Evolutionary conservation across 2,113 vertebrate species (phyloP).

Genomic region (Desmodus rotundus): DNA sequence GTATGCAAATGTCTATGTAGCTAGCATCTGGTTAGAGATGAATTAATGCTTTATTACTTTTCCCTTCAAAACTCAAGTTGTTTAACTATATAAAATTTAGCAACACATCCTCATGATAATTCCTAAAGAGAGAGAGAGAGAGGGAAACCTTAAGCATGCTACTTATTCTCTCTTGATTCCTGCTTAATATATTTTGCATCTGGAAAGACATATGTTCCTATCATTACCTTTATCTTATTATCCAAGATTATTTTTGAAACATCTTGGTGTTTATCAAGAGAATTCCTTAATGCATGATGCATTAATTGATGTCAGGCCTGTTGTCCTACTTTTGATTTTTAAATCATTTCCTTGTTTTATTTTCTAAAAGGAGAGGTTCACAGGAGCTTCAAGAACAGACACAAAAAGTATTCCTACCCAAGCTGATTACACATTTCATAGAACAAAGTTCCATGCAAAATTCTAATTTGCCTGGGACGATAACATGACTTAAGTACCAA

Average conservation of each 20-base stretch:
- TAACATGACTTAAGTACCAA: not conserved
- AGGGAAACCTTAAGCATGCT: not conserved
- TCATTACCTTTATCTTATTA: constrained; percentile 64
- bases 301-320: constrained; percentile 69
- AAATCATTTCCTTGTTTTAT: constrained; percentile 33
- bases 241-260: constrained; percentile 51
- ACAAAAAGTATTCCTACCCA: not conserved
- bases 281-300: constrained; percentile 53
- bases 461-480: constrained; percentile 47
- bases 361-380: not conserved
- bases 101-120: not conserved
- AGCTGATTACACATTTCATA: constrained; percentile 31
- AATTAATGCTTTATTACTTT: constrained; percentile 3
- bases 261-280: constrained; percentile 59
- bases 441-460: constrained; percentile 42
- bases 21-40: not conserved
- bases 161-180: constrained; percentile 45
- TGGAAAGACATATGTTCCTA: constrained; percentile 57
- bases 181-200: constrained; percentile 56
- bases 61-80: constrained; percentile 13
- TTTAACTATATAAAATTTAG: not conserved
- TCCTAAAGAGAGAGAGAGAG: constrained; percentile 17
- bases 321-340: constrained; percentile 55
- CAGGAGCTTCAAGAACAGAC: not conserved
- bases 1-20: not conserved